phyloP scores from a whole-genome alignment of 92 coral and sea anemone genomes.

The Epizoanthus scotinus region DNA sequence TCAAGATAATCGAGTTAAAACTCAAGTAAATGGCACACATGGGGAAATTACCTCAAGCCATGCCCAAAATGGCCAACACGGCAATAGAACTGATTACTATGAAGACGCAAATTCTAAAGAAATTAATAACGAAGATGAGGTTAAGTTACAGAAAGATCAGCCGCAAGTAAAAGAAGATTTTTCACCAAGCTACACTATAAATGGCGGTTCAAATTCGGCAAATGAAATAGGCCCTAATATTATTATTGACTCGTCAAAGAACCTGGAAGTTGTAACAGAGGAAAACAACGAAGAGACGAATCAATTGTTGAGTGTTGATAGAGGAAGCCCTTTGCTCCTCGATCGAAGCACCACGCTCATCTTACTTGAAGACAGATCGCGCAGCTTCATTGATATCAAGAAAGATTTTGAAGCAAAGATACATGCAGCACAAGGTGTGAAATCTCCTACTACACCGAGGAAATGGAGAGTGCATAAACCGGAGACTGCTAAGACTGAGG shows the following conservation, averaged over 20 bases:
- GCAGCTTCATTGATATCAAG: slow-evolving; percentile 25
- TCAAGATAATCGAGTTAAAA: not conserved
- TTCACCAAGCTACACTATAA: too few relatives aligned
- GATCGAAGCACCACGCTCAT: slow-evolving; percentile 8
- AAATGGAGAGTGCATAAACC: not conserved
- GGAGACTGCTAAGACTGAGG: not conserved
- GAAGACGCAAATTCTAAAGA: too few relatives aligned
- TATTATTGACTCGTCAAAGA: not conserved
- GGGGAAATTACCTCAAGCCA: too few relatives aligned
- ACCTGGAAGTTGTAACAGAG: not conserved
- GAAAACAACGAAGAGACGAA: not conserved
- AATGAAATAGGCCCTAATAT: not conserved
- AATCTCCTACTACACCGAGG: not conserved
- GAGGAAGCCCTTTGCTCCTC: not conserved
- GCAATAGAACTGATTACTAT: too few relatives aligned
- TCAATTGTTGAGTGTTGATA: not conserved
- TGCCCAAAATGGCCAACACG: too few relatives aligned
- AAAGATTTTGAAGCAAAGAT: slow-evolving; percentile 12
- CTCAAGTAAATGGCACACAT: not conserved
- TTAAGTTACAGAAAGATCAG: too few relatives aligned
- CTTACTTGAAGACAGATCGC: slow-evolving; percentile 3
- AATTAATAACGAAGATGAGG: too few relatives aligned
- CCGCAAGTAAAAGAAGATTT: too few relatives aligned
- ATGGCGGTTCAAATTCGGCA: too few relatives aligned
- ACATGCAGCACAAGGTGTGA: not conserved